A percentile compares a stretch with the other conserved stretches of the same genome.
Conservation (phyloP, 1,140 invertebrate species). For the Stegodyphus mimosarum region DNA sequence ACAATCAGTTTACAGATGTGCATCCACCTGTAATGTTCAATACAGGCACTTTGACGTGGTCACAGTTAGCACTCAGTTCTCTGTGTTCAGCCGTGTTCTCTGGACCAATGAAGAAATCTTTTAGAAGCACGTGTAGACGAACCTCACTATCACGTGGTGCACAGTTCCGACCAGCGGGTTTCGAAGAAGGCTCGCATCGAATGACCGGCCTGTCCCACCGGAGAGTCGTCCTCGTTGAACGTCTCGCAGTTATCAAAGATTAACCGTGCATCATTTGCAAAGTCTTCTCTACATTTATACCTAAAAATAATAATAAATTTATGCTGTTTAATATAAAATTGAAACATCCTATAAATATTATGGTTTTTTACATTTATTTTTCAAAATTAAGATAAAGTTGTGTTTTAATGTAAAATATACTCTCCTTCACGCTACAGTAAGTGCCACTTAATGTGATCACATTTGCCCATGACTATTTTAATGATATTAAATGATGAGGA, state of each 20-base stretch:
- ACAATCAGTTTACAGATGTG: constrained; percentile 56
- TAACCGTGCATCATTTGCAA: constrained; percentile 87
- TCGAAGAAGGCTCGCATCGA: constrained; percentile 92
- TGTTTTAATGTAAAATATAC: too few relatives aligned
- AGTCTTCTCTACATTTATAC: constrained; percentile 88
- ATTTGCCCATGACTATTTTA: too few relatives aligned
- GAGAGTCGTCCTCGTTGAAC: constrained; percentile 97
- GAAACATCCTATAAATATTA: too few relatives aligned
- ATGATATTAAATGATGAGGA: too few relatives aligned
- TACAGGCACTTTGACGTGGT: constrained; percentile 52
- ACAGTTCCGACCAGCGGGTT: constrained; percentile 81
- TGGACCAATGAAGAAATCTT: neutral
- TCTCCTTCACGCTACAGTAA: too few relatives aligned
- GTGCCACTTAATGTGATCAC: too few relatives aligned
- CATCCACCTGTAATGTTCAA: constrained; percentile 42
- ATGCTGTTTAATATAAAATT: too few relatives aligned
- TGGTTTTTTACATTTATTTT: too few relatives aligned
- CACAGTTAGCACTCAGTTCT: constrained; percentile 13
- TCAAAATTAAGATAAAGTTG: too few relatives aligned
- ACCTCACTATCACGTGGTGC: constrained; percentile 42
- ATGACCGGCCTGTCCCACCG: constrained; percentile 93
- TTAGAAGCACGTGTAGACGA: neutral
- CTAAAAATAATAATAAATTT: constrained; percentile 69
- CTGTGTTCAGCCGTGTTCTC: neutral
- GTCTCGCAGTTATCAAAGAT: constrained; percentile 97